Evolutionary conservation across 1,140 invertebrate species (phyloP), one percentile per base, ranked within the genome.

Genomic region (Caerostris extrusa): DNA sequence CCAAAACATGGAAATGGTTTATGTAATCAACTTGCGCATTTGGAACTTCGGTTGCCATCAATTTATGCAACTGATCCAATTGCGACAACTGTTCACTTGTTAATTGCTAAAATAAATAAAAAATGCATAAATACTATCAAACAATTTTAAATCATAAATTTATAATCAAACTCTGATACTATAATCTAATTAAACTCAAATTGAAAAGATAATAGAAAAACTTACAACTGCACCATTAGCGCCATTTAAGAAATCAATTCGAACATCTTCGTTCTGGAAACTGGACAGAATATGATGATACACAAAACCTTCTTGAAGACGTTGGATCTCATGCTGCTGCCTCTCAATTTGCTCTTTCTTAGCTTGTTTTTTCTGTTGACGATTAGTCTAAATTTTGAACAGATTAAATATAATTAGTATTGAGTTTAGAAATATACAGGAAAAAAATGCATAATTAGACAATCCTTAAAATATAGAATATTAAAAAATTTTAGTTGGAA

Each of bases 341-440:
- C 97, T 96, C 93, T 97, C 97, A 5, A 96, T 94, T 58, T 97
- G 97, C 95, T 98, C 97, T 77, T 96, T 95, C 96, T 98, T 98
- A 85, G 97, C 97, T 55, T 98, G 98, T 95, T 98, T 98, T 95
- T 98, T 99, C 86, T 97, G 97, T 95, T 97, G 97, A 95, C 98
- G 97, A 97, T 82, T 97, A 96, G 94, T 94, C 58, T 90, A 14
- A 5, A 57, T 12, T 5, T 7, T 55, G 82, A 56, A 83, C 7
- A 34, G 34, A 34, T 34, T 34, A 34, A 34, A 34, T 34, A 34
- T 34, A 34, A 34, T 34, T 34, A 34, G 34, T 1, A 34, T 34
- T 34, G 34, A 34, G 34, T 34, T 34, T 2, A 34, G 34, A 34
- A 34, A 34, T 34, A 34, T 34, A 34, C 34, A 34, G 34, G 34